Evolutionary conservation across 2,797 vertebrate species (phyloP), one percentile per base, ranked within the genome.

Genomic region (Eidolon dupreanum): DNA sequence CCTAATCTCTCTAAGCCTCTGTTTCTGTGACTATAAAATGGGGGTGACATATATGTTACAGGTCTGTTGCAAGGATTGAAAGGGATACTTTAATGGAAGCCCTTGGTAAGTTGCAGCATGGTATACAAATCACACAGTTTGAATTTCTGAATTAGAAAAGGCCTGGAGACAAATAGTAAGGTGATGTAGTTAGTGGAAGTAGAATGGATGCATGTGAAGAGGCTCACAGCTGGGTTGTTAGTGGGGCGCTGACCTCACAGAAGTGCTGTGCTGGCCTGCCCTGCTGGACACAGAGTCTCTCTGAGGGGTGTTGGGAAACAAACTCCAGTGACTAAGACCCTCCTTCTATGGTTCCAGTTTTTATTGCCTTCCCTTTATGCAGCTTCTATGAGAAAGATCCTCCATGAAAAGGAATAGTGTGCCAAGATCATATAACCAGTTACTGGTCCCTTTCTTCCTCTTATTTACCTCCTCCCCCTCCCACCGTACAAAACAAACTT

Each of bases 1-100:
- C 74, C 31, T 68, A 41, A n/a, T 61, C 28, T 83, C 26, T 43
- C 53, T 4, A 8, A 88, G 86, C 13, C 68, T 85, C 57, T 3
- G 66, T 90, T 73, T 88, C 74, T 46, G 68, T 22, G 43, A 16
- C 71, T 68, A 10, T 88, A 36, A 66, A 81, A 41, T 53, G 38
- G 77, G 28, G 49, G 38, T 85, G 81, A 57, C 20, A 11, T 15
- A 4, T 12, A 3, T 38, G 28, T 22, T 15, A 8, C 41, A 59
- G 78, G 46, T 78, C 87, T 90, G n/a, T 36, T 36, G n/a, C 49
- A 79, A 82, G 61, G 31, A 77, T 83, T 59, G 15, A 83, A 85
- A 81, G 51, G 59, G 33, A 1, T 13, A 0, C 79, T 75, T 73
- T 53, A 12, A 8, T 59, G 46, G 51, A 82, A 93, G 84, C 57